phyloP scores from a whole-genome alignment of 2,113 vertebrate species.

The Neogobius melanostomus region DNA sequence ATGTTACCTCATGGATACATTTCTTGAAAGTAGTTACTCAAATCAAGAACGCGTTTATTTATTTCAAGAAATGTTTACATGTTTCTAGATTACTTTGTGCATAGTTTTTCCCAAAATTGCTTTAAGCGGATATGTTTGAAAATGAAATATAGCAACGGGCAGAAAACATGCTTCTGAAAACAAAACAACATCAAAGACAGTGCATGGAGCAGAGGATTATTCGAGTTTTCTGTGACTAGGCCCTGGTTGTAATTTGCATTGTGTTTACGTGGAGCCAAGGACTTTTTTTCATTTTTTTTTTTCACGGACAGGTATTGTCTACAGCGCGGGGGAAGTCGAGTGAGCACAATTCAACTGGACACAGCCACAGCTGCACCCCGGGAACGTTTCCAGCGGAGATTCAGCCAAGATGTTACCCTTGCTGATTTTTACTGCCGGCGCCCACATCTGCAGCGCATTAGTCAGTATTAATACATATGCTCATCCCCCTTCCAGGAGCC shows the following conservation, averaged over 20 bases:
- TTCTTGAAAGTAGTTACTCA: too few relatives aligned
- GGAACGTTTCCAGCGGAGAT: conserved; percentile 69
- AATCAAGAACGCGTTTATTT: too few relatives aligned
- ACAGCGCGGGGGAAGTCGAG: conserved; percentile 70
- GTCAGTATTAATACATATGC: conserved; percentile 69
- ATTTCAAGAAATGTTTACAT: too few relatives aligned
- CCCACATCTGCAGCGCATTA: conserved; percentile 70
- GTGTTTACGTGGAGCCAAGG: conserved; percentile 74
- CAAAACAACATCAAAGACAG: conserved; percentile 84
- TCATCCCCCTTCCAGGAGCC: conserved; percentile 53
- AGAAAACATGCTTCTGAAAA: conserved; percentile 74
- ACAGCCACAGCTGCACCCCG: conserved; percentile 77
- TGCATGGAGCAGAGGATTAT: conserved; percentile 65
- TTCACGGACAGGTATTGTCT: conserved; percentile 82
- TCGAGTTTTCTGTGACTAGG: conserved; percentile 67
- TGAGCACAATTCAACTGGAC: conserved; percentile 88
- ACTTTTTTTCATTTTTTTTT: conserved; percentile 45
- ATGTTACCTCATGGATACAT: too few relatives aligned
- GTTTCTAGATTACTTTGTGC: neutral
- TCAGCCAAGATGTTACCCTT: conserved; percentile 64
- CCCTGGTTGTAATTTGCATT: conserved; percentile 74
- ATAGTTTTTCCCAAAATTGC: conserved; percentile 11
- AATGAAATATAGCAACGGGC: conserved; percentile 37
- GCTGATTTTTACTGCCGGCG: conserved; percentile 53
- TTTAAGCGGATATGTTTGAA: conserved; percentile 39